Evolutionary conservation across 2,797 vertebrate species (phyloP).

Genomic region (Amphiprion clarkii): DNA sequence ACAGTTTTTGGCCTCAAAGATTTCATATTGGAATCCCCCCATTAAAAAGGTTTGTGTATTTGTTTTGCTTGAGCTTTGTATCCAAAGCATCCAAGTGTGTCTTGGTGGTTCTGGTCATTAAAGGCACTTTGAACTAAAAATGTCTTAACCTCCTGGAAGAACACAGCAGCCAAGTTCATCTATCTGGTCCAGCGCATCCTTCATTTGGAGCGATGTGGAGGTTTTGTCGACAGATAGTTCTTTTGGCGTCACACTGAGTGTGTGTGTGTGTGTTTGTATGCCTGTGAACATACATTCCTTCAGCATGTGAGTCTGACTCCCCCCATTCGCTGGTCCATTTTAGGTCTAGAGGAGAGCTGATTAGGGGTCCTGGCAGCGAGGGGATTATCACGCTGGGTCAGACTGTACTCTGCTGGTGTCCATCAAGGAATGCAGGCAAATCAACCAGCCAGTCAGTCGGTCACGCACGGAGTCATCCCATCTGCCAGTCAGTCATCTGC

Average conservation of each 20-base stretch:
- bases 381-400: constrained; percentile 73
- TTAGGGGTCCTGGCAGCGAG: constrained; percentile 71
- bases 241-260: constrained; percentile 12
- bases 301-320: constrained; percentile 20
- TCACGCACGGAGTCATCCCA: constrained; percentile 57
- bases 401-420: constrained; percentile 71
- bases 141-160: neutral
- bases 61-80: constrained; percentile 18
- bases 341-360: constrained; percentile 61
- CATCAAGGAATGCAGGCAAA: constrained; percentile 68
- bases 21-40: constrained; percentile 16
- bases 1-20: constrained; percentile 5
- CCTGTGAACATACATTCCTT: constrained; percentile 48
- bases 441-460: constrained; percentile 39
- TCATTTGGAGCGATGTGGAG: neutral
- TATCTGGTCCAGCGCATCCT: neutral
- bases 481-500: constrained; percentile 58
- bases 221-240: constrained; percentile 30
- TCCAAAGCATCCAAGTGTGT: constrained; percentile 21
- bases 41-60: constrained; percentile 27
- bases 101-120: constrained; percentile 3
- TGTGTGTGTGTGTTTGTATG: constrained; percentile 15
- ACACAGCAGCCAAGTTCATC: neutral
- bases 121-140: neutral
- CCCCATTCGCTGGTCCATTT: constrained; percentile 47